Base-by-base conservation (phyloP, 2,797 vertebrate species). In the Heliangelus exortis region DNA sequence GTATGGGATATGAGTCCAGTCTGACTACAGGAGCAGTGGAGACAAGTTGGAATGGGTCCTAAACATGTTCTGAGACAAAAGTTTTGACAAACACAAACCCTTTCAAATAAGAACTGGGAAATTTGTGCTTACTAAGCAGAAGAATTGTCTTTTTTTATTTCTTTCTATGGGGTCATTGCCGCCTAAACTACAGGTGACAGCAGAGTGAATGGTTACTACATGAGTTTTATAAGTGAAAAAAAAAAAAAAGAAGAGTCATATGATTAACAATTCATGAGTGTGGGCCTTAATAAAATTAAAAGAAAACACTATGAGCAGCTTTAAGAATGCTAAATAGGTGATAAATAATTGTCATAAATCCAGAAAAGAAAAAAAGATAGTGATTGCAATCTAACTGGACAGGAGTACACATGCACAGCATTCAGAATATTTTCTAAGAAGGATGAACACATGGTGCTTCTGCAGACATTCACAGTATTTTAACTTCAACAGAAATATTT, bases 401-500 rank as follows among this genome's bases (percentile, higher is more conserved):
- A 61, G 69, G 45, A 63, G 7, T 34, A 67, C 50, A 83, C 66
- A 47, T 25, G 34, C 31, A 45, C 18, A 87, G 36, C 87, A 68
- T 89, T 34, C 53, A 77, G 65, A 84, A 71, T 67, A 67, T 58
- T 78, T 93, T 89, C 74, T 33, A 23, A 71, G 55, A 72, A 50
- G 23, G 10, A 41, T 87, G 81, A 88, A 84, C 74, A 79, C 36
- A 61, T 75, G 41, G 54, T 82, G 26, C 6, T 94, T 88, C 78
- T 89, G 66, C 68, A 89, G 85, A 84, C 87, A 85, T 82, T 77
- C 73, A 59, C 36, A 84, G 18, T 28, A 81, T 89, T 95, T 95
- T 94, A 76, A 85, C 75, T 93, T 83, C 67, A 73, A 17, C 21
- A 59, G 71, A 80, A 96, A 75, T 63, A 79, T 58, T 93, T 94